Conservation (phyloP, 2,888 invertebrate genomes). For the Limulus polyphemus region DNA sequence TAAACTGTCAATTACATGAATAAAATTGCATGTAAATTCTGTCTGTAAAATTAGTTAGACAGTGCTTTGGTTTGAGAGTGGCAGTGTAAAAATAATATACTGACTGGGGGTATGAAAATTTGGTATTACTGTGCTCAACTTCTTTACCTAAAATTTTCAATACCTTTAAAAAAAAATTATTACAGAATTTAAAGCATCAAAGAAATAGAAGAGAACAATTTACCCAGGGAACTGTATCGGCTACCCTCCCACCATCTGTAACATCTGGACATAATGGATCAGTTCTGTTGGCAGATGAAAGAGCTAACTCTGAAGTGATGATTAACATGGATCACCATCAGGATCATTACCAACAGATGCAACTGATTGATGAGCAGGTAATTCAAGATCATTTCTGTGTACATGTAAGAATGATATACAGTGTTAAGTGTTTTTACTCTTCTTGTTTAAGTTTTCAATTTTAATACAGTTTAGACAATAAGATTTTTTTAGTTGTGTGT, state of each 20-base stretch:
- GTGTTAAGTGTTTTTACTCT: too few species aligned
- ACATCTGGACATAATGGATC: constrained; percentile 29
- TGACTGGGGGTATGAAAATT: not conserved
- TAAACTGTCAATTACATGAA: too few species aligned
- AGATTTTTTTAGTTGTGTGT: too few species aligned
- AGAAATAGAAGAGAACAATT: constrained; percentile 86
- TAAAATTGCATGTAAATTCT: too few species aligned
- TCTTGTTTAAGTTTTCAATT: too few species aligned
- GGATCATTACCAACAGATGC: constrained; percentile 43
- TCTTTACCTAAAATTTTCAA: not conserved
- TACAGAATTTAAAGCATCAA: constrained; percentile 80
- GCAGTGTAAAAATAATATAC: too few species aligned
- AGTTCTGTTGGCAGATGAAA: constrained; percentile 41
- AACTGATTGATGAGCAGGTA: constrained; percentile 67
- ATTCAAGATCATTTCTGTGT: constrained; percentile 1
- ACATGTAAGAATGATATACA: too few species aligned
- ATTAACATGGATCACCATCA: constrained; percentile 60
- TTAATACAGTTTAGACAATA: too few species aligned
- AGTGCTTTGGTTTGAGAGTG: too few species aligned
- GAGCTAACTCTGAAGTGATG: constrained; percentile 46
- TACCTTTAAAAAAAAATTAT: constrained; percentile 2
- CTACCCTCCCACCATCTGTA: constrained; percentile 35
- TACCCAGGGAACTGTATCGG: constrained; percentile 48
- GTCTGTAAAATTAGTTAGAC: too few species aligned
- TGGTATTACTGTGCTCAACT: not conserved